Base-by-base conservation (phyloP, 1,140 invertebrate species). In the Pomacea maculata region DNA sequence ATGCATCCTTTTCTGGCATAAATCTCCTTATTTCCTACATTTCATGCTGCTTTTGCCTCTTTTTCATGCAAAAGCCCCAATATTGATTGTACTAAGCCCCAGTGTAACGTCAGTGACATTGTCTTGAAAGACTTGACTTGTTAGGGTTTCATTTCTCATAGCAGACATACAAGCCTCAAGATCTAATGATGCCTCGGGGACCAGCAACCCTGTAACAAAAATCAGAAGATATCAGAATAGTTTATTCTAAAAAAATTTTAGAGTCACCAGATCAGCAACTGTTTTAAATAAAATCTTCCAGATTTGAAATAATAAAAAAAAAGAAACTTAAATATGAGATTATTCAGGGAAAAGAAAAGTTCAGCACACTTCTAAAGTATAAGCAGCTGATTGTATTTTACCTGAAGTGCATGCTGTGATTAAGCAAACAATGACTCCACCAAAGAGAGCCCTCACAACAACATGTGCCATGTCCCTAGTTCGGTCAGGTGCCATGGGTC, bases 351-450 rank as follows among this genome's bases (percentile, higher is more conserved):
- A 34, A n/a, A n/a, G 19, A 25, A 17, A 3, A 25, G 17, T 4
- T 2, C 21, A 17, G 7, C 71, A n/a, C 19, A 73, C 29, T 21
- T 73, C 4, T 34, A 73, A 19, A n/a, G 19, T 73, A 17, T 1
- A 34, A 21, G 34, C 9, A 45, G 34, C 29, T 67, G n/a, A 82
- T 61, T 11, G 57, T 61, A 14, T 61, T 82, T 75, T 92, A 94
- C 97, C 97, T 86, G 97, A 97, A 84, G 98, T 94, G 86, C 96
- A 97, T 0, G 97, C 97, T 0, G 96, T 98, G 83, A 98, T 93
- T 83, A 99, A 97, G 88, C 95, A 97, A 8, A 96, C 95, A 10
- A 95, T 93, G 80, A 95, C 95, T 4, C 97, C 98, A 57, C 96
- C 94, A 55, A 98, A 91, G 84, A 98, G 95, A 1, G 97, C 95